Percentiles rank a stretch among this genome's conserved stretches.
Conservation (phyloP, 2,888 invertebrate genomes). For the Drosophila niveifrons region DNA sequence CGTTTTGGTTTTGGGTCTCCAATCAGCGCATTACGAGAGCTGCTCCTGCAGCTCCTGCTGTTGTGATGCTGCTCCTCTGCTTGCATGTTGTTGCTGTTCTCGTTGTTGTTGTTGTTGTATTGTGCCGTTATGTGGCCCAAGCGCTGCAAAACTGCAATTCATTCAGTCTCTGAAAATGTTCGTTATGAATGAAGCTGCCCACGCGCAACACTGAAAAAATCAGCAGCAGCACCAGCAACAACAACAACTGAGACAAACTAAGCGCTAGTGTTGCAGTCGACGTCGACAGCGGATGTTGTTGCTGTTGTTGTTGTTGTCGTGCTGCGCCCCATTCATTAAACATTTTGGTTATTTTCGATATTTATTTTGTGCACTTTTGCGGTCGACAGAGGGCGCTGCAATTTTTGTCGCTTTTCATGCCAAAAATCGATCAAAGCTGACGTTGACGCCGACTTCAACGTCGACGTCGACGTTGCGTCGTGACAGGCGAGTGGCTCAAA, state of each 20-base stretch:
- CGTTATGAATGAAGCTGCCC: constrained; percentile 79
- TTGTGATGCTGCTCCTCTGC: constrained; percentile 28
- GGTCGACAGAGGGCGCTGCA: constrained; percentile 29
- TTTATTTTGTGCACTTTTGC: constrained; percentile 6
- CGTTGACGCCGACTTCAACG: constrained; percentile 11
- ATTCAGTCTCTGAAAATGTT: constrained; percentile 66
- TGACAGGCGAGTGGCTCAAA: constrained; percentile 67
- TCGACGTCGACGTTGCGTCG: constrained; percentile 58
- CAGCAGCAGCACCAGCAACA: constrained; percentile 4
- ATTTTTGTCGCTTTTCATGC: constrained; percentile 67
- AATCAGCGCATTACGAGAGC: constrained; percentile 58
- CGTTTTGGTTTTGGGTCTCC: constrained; percentile 28
- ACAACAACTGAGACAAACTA: constrained; percentile 15
- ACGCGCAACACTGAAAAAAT: constrained; percentile 56
- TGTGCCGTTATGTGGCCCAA: constrained; percentile 71
- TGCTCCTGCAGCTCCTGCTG: constrained; percentile 45
- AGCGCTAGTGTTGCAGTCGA: constrained; percentile 38
- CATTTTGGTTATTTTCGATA: constrained; percentile 49
- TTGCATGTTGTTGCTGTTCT: constrained; percentile 14
- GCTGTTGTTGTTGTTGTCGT: constrained; percentile 32
- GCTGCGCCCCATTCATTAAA: constrained; percentile 70
- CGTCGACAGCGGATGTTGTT: constrained; percentile 71
- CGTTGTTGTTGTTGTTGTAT: constrained; percentile 14
- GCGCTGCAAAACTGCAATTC: constrained; percentile 70
- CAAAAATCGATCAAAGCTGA: constrained; percentile 64